These are phyloP conservation scores for Acrossocheilus wenchowensis DNA, from an alignment of 2,797 vertebrate species.

Conservation along the genomic window DNA sequence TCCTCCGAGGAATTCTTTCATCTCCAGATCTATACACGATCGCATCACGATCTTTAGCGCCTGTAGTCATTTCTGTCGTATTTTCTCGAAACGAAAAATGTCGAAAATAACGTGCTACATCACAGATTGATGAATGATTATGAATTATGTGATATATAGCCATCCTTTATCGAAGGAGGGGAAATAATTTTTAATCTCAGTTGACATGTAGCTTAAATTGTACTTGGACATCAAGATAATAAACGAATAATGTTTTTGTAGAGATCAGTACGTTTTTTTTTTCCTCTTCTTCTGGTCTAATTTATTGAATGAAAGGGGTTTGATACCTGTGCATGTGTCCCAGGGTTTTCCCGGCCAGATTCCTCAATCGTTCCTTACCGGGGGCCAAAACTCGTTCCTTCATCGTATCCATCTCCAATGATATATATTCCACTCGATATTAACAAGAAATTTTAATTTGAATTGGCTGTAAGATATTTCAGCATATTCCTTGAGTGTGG, in stretches of 20 bases:
- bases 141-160: neutral
- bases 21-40: slow-evolving; percentile 71
- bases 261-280: neutral
- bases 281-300: neutral
- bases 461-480: slow-evolving; percentile 67
- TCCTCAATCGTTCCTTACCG: slow-evolving; percentile 93
- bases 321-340: slow-evolving; percentile 95
- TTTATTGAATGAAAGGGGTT: neutral
- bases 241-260: neutral
- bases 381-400: slow-evolving; percentile 84
- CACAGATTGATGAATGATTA: neutral
- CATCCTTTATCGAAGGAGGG: neutral
- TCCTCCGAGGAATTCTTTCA: slow-evolving; percentile 79
- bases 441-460: slow-evolving; percentile 69
- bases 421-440: slow-evolving; percentile 63
- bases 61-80: neutral
- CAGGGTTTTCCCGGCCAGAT: slow-evolving; percentile 95
- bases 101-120: neutral
- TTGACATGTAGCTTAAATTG: neutral
- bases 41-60: slow-evolving; percentile 16
- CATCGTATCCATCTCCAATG: slow-evolving; percentile 82
- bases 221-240: neutral
- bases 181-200: too few species aligned
- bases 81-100: slow-evolving; percentile 39
- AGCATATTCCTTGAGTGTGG: slow-evolving; percentile 80